Evolutionary conservation across 2,888 invertebrate genomes (phyloP).

Genomic region (Euproctis similis): DNA sequence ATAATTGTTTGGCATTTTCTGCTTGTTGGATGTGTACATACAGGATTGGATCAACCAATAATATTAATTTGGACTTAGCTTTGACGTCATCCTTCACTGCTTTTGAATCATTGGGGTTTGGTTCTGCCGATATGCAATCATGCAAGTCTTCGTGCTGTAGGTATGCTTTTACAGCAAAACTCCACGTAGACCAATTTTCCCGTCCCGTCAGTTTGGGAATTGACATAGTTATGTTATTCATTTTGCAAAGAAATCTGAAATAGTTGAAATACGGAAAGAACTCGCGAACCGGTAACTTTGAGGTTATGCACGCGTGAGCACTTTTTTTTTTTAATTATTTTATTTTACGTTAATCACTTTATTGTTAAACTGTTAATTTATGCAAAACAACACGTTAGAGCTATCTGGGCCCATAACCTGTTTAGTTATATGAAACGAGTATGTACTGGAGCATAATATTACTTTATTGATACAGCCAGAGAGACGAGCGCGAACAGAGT

Average conservation of each 20-base stretch:
- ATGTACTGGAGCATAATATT: background rate
- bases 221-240: too few species aligned
- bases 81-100: conserved; percentile 7
- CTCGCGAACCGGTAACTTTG: conserved; percentile 1
- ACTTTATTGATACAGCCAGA: background rate
- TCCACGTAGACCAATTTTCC: conserved; percentile 4
- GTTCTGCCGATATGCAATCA: background rate
- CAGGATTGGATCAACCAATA: conserved; percentile 9
- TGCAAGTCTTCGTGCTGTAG: conserved; percentile 1
- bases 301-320: conserved; percentile 1
- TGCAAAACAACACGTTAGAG: too few species aligned
- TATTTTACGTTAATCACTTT: conserved; percentile 1
- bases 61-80: conserved; percentile 11
- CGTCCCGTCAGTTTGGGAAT: too few species aligned
- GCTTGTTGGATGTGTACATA: conserved; percentile 16
- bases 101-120: background rate
- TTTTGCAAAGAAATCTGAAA: conserved; percentile 3
- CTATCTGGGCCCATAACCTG: conserved; percentile 1
- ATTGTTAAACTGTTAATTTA: too few species aligned
- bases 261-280: background rate
- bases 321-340: conserved; percentile 1
- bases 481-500: conserved; percentile 1
- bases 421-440: background rate
- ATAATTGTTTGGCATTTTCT: conserved; percentile 14
- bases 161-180: conserved; percentile 4